These are phyloP conservation scores for Phymastichus coffea DNA, from an alignment of 1,140 invertebrate species.

Conservation along the genomic window DNA sequence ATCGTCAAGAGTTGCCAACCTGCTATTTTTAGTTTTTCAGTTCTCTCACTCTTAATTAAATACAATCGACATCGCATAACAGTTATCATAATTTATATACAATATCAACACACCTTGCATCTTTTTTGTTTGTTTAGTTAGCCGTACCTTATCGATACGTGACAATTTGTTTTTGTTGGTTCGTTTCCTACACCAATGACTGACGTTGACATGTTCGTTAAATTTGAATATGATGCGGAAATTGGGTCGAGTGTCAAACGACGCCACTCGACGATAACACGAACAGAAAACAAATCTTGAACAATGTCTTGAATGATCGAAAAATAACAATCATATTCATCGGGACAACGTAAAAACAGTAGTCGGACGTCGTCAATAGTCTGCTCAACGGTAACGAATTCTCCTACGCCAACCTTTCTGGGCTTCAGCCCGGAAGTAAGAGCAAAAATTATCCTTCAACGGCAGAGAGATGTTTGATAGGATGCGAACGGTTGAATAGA, in stretches of 20 bases:
- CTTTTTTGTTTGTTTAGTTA: slow-evolving; percentile 32
- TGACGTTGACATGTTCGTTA: no score
- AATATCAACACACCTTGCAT: slow-evolving; percentile 56
- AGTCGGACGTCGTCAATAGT: slow-evolving; percentile 8
- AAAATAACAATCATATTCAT: not conserved
- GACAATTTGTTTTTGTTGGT: not conserved
- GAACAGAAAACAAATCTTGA: slow-evolving; percentile 5
- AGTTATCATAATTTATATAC: slow-evolving; percentile 54
- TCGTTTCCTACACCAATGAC: slow-evolving; percentile 18
- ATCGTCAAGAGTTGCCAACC: slow-evolving; percentile 33
- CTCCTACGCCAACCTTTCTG: not conserved
- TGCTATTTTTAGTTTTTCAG: slow-evolving; percentile 20
- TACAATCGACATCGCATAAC: slow-evolving; percentile 43
- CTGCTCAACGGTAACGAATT: slow-evolving; percentile 15
- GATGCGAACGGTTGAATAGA: no score
- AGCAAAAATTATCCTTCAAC: no score
- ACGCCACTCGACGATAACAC: slow-evolving; percentile 3
- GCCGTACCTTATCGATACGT: no score
- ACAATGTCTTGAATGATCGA: no score
- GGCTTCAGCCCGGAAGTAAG: not conserved
- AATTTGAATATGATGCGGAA: no score
- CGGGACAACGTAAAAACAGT: not conserved
- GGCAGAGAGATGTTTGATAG: no score
- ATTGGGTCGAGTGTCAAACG: slow-evolving; percentile 9
- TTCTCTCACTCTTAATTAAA: slow-evolving; percentile 40